A percentile compares a stretch with the other conserved stretches of the same genome.
phyloP scores from a whole-genome alignment of 2,797 vertebrate species.

The Chelonia mydas region DNA sequence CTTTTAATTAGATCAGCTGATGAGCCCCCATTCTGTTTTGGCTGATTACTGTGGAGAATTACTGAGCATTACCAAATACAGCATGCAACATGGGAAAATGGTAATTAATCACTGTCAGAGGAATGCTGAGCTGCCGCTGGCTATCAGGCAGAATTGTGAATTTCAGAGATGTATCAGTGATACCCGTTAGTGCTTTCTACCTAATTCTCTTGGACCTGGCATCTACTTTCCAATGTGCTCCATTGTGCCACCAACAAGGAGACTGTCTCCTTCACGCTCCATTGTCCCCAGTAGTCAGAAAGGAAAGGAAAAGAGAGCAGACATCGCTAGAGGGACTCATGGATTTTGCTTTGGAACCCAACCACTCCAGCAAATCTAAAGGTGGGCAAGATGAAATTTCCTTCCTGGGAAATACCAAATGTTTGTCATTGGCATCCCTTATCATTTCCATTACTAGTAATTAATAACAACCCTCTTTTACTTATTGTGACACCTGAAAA shows the following conservation, averaged over 20 bases:
- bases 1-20: constrained; percentile 76
- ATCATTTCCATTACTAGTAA: background rate
- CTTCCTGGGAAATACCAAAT: background rate
- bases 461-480: background rate
- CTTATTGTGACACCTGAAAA: background rate
- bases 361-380: background rate
- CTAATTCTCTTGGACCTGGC: background rate
- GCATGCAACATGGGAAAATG: constrained; percentile 26
- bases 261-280: background rate
- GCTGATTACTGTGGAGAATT: constrained; percentile 64
- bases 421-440: background rate
- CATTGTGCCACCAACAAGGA: background rate
- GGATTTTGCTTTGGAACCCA: background rate
- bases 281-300: background rate
- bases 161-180: background rate
- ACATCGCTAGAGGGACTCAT: background rate
- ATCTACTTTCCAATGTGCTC: background rate
- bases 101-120: constrained; percentile 55
- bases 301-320: background rate
- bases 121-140: background rate
- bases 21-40: constrained; percentile 57
- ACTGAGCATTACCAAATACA: constrained; percentile 65
- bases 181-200: background rate
- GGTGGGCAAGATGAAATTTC: background rate
- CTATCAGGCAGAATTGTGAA: background rate